phyloP scores from a whole-genome alignment of 2,888 invertebrate species.

The Nysson spinosus region DNA sequence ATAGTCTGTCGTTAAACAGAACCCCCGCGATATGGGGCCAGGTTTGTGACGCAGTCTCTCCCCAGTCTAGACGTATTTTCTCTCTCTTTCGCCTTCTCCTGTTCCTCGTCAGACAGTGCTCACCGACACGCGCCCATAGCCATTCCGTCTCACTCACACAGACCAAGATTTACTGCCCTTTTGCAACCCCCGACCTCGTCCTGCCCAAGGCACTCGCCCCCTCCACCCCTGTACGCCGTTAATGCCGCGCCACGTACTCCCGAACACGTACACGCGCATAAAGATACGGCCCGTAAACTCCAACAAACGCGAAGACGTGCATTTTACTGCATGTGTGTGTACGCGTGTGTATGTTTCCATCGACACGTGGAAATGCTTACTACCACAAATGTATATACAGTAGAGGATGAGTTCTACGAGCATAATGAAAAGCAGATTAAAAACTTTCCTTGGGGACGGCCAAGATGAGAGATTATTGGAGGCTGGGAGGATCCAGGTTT shows the following conservation, averaged over 20 bases:
- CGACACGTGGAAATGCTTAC: slow-evolving; percentile 31
- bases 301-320: slow-evolving; percentile 61
- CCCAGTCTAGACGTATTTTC: slow-evolving; percentile 72
- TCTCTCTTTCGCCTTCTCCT: slow-evolving; percentile 38
- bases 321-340: slow-evolving; percentile 37
- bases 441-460: slow-evolving; percentile 55
- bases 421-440: slow-evolving; percentile 69
- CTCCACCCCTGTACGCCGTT: slow-evolving; percentile 61
- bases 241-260: slow-evolving; percentile 73
- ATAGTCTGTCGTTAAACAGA: slow-evolving; percentile 70
- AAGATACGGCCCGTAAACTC: slow-evolving; percentile 70
- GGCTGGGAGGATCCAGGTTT: slow-evolving; percentile 43
- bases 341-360: slow-evolving; percentile 15
- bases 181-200: slow-evolving; percentile 24
- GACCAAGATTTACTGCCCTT: slow-evolving; percentile 73
- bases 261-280: slow-evolving; percentile 64
- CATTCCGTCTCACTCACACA: slow-evolving; percentile 67
- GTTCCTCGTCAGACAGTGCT: slow-evolving; percentile 28
- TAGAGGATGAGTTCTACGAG: slow-evolving; percentile 46
- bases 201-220: neutral
- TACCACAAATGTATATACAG: slow-evolving; percentile 7
- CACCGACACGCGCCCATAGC: slow-evolving; percentile 67
- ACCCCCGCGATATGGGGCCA: slow-evolving; percentile 66
- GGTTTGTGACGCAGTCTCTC: slow-evolving; percentile 74
- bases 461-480: slow-evolving; percentile 46